Evolutionary conservation across 2,888 invertebrate genomes (phyloP), one percentile per base, ranked within the genome.

Genomic region (Agriopis leucophaearia): DNA sequence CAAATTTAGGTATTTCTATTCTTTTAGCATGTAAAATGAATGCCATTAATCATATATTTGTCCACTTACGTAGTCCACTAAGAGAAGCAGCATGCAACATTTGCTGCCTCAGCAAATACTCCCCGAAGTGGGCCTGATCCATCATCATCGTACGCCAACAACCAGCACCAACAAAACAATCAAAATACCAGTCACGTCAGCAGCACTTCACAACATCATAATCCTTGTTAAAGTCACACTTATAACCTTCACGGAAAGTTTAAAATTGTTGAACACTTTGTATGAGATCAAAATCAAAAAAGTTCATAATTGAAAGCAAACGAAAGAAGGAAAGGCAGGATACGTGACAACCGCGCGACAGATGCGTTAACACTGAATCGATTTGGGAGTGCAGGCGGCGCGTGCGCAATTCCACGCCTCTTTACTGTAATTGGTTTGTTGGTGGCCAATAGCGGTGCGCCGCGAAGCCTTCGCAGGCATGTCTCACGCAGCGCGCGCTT

Each of bases 111-210:
- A 94, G 84, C 83, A 94, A 83, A 79, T 93, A 94, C 82, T 94
- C 94, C 67, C 92, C 91, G 66, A 94, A 91, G 75, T 93, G 93
- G 16, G 92, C 90, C 81, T 94, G 94, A 84, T 93, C 93, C 94
- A 94, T 94, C 94, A 94, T 94, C 92, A 92, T 94, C 66, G 70
- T 88, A 78, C 8, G 67, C 55, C 58, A 75, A 71, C 56, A 77
- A 75, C 71, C 75, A 79, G 73, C 80, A 81, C 77, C 57, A 69
- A 79, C 69, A 69, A 80, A n/a, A 76, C 76, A 79, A 81, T 77
- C 77, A 78, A 81, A 70, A 74, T 73, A 76, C 70, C 76, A 81
- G 83, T 80, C 71, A 70, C 78, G 69, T 73, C 75, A 76, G 70
- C 78, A 81, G 78, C 89, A 92, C 90, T 87, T 89, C 90, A 92